Base-by-base conservation (phyloP, 2,888 invertebrate genomes). In the Pantelozetes paolii region DNA sequence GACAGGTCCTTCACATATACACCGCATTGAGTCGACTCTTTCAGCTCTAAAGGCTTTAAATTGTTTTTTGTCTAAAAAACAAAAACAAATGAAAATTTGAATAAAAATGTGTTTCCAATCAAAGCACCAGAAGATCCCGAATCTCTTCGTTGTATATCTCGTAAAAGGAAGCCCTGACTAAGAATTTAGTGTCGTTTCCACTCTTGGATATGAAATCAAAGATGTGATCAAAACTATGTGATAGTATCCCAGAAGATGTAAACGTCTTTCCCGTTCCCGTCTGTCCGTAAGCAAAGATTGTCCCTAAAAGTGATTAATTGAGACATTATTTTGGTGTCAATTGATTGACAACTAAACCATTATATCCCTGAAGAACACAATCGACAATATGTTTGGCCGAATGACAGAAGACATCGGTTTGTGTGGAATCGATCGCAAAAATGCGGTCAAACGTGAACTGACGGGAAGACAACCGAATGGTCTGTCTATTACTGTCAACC, bases 141-240 rank as follows among this genome's bases (percentile, higher is more conserved):
- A 99, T 94, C 83, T 99, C 98, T 83, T 99, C 99, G 83, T 99
- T 99, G 84, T 99, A 99, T 77, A 99, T 98, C 85, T 99, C 98
- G 83, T 99, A 85, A 82, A 98, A 99, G 0, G 98, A 96, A 6
- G 97, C 97, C 78, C 97, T 89, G 8, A 99, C 98, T 71, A 98
- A 86, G 84, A 99, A 99, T 80, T 91, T 92, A 80, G 11, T 90
- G 81, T 92, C 90, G 75, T 92, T 94, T 74, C 88, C 90, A 0
- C 95, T 93, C 81, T 94, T 92, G 0, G 98, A 93, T 79, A 99
- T 99, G 80, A 94, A 93, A 36, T 94, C 94, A 84, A 99, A 99
- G 78, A 99, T 94, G 80, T 99, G 99, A 0, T 97, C 97, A 84
- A 99, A 99, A 0, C 96, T 95, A 84, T 99, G 98, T 0, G 98